Percentiles rank a stretch among this genome's conserved stretches.
Conservation (phyloP, 1,140 invertebrate species). For the Drosophila ambigua region DNA sequence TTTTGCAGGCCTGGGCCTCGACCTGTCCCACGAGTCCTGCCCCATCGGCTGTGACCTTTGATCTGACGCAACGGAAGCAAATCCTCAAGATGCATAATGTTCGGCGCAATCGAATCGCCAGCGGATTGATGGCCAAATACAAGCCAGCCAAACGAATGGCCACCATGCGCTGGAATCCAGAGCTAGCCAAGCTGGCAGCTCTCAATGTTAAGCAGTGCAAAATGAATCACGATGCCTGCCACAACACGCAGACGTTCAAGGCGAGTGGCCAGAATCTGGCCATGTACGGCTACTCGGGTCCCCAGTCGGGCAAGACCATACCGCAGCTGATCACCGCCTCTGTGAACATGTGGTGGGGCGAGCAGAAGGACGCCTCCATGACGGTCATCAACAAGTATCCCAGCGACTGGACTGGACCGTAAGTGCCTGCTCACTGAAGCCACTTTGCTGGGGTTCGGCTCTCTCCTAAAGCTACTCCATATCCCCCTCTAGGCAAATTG, state of each 20-base stretch:
- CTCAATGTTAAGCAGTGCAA: conserved; percentile 58
- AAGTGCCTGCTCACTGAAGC: conserved; percentile 2
- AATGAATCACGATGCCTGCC: conserved; percentile 64
- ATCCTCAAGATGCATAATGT: conserved; percentile 45
- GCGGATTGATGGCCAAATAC: conserved; percentile 29
- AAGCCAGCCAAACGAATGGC: conserved; percentile 54
- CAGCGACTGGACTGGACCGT: conserved; percentile 17
- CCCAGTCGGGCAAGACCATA: neutral
- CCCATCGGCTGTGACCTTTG: conserved; percentile 12
- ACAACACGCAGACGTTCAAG: conserved; percentile 50
- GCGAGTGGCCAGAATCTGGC: conserved; percentile 67
- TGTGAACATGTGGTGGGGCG: conserved; percentile 45
- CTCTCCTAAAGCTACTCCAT: no score
- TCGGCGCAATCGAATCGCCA: conserved; percentile 45
- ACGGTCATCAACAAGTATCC: conserved; percentile 32
- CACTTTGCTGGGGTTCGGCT: no score
- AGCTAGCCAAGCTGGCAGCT: conserved; percentile 50
- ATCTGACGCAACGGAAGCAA: neutral
- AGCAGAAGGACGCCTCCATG: conserved; percentile 35
- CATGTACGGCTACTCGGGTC: conserved; percentile 25
- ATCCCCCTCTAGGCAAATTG: conserved; percentile 23
- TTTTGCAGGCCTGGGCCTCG: conserved; percentile 23
- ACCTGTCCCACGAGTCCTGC: conserved; percentile 46
- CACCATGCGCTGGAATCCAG: conserved; percentile 60
- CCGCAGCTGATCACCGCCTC: conserved; percentile 7